Base-by-base conservation (phyloP, 2,113 vertebrate species). In the Callochromis pleurospilus region DNA sequence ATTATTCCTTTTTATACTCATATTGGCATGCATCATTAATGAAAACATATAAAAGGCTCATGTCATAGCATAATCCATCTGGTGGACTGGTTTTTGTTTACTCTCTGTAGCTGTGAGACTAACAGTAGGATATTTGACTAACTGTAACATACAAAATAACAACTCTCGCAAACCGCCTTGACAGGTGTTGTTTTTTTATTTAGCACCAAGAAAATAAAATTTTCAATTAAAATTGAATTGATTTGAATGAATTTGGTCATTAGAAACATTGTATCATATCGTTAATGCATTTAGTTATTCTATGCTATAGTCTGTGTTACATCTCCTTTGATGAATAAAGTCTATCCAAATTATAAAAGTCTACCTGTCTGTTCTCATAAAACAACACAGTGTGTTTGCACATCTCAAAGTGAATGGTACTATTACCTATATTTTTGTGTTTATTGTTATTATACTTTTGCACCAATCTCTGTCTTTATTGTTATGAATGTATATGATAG, bases 341-440 rank as follows among this genome's bases (percentile, higher is more conserved):
- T 42, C 0, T 1, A 21, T 7, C 17, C 1, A 38, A n/a, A 65
- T 65, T 0, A 12, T 0, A 65, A 65, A 65, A 65, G 33, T 62
- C 58, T 33, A 62, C 58, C 15, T 38, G 60, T 65, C 31, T 65
- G 6, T 65, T 38, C 31, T 38, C 1, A 5, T 65, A 1, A 40
- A 68, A 68, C 62, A 40, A 21, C 19, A 8, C 19, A 0, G 19
- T 21, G 3, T 38, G 60, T 65, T 65, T 65, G 17, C 0, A 65
- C 33, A 1, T 7, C 10, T 5, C 33, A 65, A 65, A 12, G 4
- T 12, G 15, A 60, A 33, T 12, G 0, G 6, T 0, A n/a, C 60
- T 38, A n/a, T n/a, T 5, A 68, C 19, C 19, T 38, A 0, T 40
- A 8, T 40, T 2, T 40, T 13, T 40, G 33, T 68, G 19, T 21